Percentiles rank a stretch among this genome's conserved stretches.
These are phyloP conservation scores for Ifrita kowaldi DNA, from an alignment of 2,113 vertebrate species.

Conservation along the genomic window DNA sequence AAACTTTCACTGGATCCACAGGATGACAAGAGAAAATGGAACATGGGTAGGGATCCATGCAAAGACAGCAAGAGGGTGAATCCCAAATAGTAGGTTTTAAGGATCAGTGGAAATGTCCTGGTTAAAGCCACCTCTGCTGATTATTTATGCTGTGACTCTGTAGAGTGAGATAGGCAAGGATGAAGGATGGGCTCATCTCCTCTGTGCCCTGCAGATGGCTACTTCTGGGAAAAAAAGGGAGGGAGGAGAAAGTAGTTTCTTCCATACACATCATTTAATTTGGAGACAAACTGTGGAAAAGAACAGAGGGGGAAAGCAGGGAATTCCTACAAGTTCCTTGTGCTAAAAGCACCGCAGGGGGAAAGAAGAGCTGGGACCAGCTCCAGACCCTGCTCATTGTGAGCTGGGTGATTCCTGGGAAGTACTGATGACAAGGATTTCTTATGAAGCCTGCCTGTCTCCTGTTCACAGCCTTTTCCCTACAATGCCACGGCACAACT, in stretches of 20 bases:
- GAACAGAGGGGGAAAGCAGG: neutral
- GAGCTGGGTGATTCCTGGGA: neutral
- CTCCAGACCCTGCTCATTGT: neutral
- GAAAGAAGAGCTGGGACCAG: neutral
- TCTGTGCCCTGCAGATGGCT: neutral
- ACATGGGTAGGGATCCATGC: neutral
- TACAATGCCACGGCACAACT: conserved; percentile 75
- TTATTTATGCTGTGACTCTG: neutral
- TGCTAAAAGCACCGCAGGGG: neutral
- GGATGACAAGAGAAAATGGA: neutral
- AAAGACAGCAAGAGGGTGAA: neutral
- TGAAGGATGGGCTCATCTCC: neutral
- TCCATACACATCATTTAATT: neutral
- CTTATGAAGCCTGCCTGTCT: neutral
- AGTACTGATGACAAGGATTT: neutral
- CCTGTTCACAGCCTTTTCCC: conserved; percentile 72
- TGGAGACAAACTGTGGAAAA: neutral
- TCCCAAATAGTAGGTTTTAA: neutral
- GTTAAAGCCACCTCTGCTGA: neutral
- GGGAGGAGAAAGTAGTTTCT: neutral
- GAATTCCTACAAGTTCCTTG: rapidly evolving
- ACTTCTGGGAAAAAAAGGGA: neutral
- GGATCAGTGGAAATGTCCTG: neutral
- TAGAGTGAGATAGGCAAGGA: neutral
- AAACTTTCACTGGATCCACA: neutral